These are phyloP conservation scores for Onthophagus sagittarius DNA, from an alignment of 2,888 invertebrate genomes.

Conservation along the genomic window DNA sequence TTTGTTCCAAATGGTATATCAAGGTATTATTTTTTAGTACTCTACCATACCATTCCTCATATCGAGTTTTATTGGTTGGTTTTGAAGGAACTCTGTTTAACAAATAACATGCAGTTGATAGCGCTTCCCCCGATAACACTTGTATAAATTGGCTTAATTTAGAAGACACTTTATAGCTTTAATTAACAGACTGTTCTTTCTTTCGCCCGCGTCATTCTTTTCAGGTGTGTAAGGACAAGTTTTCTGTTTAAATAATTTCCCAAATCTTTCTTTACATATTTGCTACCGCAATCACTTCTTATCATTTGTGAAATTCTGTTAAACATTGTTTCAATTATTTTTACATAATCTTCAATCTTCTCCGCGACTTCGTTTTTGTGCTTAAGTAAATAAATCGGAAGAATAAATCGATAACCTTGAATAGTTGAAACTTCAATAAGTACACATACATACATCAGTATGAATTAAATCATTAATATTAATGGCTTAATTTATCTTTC, in stretches of 20 bases:
- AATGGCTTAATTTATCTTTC: too few species aligned
- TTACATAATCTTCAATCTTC: conserved; percentile 1
- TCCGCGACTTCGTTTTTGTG: conserved; percentile 1
- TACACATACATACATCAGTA: background rate
- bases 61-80: background rate
- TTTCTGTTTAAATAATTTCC: background rate
- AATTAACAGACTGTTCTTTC: background rate
- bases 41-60: background rate
- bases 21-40: background rate
- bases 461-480: background rate
- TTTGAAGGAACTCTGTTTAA: conserved; percentile 4
- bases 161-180: background rate
- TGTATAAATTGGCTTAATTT: background rate
- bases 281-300: background rate
- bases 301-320: background rate
- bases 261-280: background rate
- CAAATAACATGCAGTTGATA: background rate
- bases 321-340: background rate
- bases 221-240: too few species aligned
- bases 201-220: too few species aligned
- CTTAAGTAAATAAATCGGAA: background rate
- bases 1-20: background rate
- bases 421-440: conserved; percentile 2
- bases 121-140: background rate
- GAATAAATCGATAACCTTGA: background rate